Percentiles rank a stretch among this genome's conserved stretches.
Evolutionary conservation across 2,113 vertebrate species (phyloP).

Genomic region (Burhinus oedicnemus): DNA sequence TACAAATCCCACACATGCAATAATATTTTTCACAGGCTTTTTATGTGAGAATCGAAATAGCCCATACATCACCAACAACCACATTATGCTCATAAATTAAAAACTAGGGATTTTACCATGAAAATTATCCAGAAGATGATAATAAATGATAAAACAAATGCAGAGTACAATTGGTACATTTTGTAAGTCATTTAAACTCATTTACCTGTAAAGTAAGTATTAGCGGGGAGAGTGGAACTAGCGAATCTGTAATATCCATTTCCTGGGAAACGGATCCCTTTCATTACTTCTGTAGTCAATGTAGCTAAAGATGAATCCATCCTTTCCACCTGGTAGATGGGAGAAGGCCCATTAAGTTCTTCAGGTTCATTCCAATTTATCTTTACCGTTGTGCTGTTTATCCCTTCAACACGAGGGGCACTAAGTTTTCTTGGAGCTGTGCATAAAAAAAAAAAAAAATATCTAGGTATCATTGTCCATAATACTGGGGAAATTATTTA

Average conservation of each 20-base stretch:
- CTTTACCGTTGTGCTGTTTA: conserved; percentile 81
- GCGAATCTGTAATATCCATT: conserved; percentile 85
- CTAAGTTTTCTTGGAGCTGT: conserved; percentile 83
- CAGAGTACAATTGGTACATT: not conserved
- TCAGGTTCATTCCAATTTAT: conserved; percentile 82
- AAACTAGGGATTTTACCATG: not conserved
- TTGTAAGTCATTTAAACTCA: not conserved
- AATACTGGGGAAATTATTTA: not conserved
- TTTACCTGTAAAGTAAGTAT: conserved; percentile 90
- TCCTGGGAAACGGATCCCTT: conserved; percentile 85
- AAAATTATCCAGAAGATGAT: not conserved
- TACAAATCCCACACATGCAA: not conserved
- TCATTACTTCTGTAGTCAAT: conserved; percentile 65
- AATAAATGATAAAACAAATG: not conserved
- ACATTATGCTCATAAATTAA: not conserved
- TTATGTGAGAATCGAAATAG: not conserved
- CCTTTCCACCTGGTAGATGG: conserved; percentile 88
- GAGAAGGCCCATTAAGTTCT: conserved; percentile 85
- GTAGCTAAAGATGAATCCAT: conserved; percentile 83
- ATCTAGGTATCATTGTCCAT: not conserved
- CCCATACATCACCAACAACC: not conserved
- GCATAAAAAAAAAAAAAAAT: conserved; percentile 7
- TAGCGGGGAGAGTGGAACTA: conserved; percentile 78
- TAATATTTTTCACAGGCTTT: not conserved
- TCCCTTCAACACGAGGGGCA: conserved; percentile 71